Evolutionary conservation across 2,113 vertebrate species (phyloP).

Genomic region (Symphodus melops): DNA sequence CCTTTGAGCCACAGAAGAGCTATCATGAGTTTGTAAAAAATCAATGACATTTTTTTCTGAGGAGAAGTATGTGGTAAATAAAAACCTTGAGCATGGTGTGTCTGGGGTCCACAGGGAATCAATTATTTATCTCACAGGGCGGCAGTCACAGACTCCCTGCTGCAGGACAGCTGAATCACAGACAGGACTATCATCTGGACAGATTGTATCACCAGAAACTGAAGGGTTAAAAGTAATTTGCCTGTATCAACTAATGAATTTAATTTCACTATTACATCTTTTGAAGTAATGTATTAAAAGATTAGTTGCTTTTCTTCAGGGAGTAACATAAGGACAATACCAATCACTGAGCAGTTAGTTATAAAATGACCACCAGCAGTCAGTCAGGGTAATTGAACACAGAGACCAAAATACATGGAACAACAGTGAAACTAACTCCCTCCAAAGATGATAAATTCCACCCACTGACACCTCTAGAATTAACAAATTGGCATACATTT

Average conservation of each 20-base stretch:
- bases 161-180: constrained; percentile 27
- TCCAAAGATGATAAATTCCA: too few species aligned
- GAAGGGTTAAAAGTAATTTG: neutral
- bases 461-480: too few species aligned
- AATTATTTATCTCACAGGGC: constrained; percentile 75
- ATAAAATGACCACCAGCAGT: too few species aligned
- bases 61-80: constrained; percentile 53
- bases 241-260: neutral
- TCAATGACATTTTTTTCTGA: constrained; percentile 61
- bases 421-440: too few species aligned
- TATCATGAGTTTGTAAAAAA: constrained; percentile 52
- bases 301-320: neutral
- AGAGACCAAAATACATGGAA: too few species aligned
- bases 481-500: too few species aligned
- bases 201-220: neutral
- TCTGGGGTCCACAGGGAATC: constrained; percentile 62
- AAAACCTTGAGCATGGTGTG: constrained; percentile 65
- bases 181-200: neutral
- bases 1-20: constrained; percentile 44
- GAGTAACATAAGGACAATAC: too few species aligned
- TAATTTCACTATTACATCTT: neutral
- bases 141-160: constrained; percentile 52
- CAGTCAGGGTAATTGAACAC: too few species aligned
- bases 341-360: too few species aligned
- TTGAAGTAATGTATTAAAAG: neutral